Conservation (phyloP, 2,113 vertebrate species). For the Ifrita kowaldi region DNA sequence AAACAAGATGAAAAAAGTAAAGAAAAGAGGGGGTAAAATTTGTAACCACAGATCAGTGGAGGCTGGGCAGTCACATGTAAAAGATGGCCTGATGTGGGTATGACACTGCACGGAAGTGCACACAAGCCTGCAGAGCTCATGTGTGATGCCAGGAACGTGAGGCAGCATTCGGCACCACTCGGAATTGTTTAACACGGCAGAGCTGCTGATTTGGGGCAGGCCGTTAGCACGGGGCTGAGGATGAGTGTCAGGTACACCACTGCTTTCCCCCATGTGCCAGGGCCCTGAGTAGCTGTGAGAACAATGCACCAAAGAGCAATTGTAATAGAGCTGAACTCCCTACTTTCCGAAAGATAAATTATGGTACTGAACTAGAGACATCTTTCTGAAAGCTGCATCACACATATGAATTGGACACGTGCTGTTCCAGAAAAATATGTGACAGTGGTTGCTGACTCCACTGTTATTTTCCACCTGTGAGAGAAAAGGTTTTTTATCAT, state of each 20-base stretch:
- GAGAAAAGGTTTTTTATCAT: background rate
- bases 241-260: background rate
- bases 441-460: background rate
- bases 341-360: background rate
- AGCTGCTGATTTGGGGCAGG: background rate
- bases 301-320: rapidly evolving
- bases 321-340: background rate
- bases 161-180: background rate
- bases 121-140: background rate
- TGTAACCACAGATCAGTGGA: background rate
- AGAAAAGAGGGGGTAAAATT: background rate
- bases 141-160: background rate
- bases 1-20: background rate
- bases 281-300: background rate
- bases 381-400: background rate
- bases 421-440: background rate
- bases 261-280: background rate
- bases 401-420: background rate
- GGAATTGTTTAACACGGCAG: background rate
- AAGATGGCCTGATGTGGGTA: rapidly evolving
- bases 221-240: background rate
- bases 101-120: background rate
- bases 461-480: background rate
- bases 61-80: background rate
- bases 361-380: background rate